A percentile compares a stretch with the other conserved stretches of the same genome.
These are phyloP conservation scores for Gallinago undulata DNA, from an alignment of 2,113 vertebrate genomes.

Conservation along the genomic window DNA sequence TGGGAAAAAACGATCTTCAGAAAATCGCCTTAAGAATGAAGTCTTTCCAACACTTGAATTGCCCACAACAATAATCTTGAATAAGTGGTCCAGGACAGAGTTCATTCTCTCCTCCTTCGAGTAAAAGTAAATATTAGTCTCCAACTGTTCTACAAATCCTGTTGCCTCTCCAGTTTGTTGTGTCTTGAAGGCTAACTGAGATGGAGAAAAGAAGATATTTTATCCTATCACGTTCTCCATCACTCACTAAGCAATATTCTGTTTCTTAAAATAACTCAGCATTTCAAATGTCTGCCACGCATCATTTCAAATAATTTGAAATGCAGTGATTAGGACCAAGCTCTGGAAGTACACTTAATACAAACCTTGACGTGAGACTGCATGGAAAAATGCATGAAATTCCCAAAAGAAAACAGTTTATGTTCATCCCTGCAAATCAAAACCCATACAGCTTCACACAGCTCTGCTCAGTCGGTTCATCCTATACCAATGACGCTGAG, in stretches of 20 bases:
- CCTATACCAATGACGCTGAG: not conserved
- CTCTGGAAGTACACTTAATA: not conserved
- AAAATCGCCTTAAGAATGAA: conserved; percentile 86
- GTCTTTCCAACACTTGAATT: conserved; percentile 94
- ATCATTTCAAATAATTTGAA: not conserved
- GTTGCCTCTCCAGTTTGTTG: not conserved
- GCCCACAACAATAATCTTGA: conserved; percentile 91
- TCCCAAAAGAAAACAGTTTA: not conserved
- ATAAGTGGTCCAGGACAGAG: conserved; percentile 80
- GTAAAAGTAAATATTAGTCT: conserved; percentile 30
- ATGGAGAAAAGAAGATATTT: not conserved
- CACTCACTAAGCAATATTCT: not conserved
- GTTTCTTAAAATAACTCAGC: conserved; percentile 10
- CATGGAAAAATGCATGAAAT: not conserved
- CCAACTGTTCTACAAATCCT: not conserved
- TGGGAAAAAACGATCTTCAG: conserved; percentile 81
- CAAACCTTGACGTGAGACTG: not conserved
- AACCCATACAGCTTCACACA: not conserved
- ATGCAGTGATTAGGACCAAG: not conserved
- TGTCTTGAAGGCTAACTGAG: not conserved
- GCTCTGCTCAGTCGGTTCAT: not conserved
- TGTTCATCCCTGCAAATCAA: not conserved
- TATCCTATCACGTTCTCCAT: not conserved
- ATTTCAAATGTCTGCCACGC: not conserved
- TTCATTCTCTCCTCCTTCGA: conserved; percentile 67